These are phyloP conservation scores for Taenaris catops DNA, from an alignment of 2,888 invertebrate species.

Conservation along the genomic window DNA sequence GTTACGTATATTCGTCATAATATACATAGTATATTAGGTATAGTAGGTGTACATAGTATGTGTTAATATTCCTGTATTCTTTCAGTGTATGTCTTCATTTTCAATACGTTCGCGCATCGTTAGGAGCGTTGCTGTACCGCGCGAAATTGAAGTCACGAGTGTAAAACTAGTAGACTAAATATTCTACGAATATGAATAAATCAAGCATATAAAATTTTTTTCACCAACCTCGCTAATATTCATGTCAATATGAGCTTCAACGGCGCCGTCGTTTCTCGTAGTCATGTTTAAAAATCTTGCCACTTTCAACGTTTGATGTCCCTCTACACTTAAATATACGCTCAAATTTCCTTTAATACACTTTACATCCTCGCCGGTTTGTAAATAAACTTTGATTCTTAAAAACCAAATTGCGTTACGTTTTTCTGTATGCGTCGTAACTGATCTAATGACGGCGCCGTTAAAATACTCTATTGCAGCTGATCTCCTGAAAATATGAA, in stretches of 20 bases:
- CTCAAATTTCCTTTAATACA: slow-evolving; percentile 43
- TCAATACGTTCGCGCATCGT: too few species aligned
- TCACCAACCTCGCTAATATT: slow-evolving; percentile 48
- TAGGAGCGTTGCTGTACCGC: too few species aligned
- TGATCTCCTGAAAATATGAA: slow-evolving; percentile 83
- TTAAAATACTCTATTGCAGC: slow-evolving; percentile 83
- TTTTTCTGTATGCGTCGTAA: slow-evolving; percentile 65
- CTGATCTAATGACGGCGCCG: slow-evolving; percentile 81
- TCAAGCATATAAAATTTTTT: too few species aligned
- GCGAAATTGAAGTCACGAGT: too few species aligned
- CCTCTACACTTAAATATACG: slow-evolving; percentile 45
- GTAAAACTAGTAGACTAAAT: too few species aligned
- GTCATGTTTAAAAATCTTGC: slow-evolving; percentile 34
- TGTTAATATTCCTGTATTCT: too few species aligned
- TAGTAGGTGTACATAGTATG: too few species aligned
- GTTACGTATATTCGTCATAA: too few species aligned
- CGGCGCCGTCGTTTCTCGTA: slow-evolving; percentile 42
- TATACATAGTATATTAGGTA: too few species aligned
- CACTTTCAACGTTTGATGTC: slow-evolving; percentile 40
- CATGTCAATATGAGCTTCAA: slow-evolving; percentile 45
- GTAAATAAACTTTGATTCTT: slow-evolving; percentile 44
- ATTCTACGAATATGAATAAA: too few species aligned
- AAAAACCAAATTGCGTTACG: slow-evolving; percentile 44
- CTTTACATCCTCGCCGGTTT: slow-evolving; percentile 36
- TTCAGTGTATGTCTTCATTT: too few species aligned